A percentile compares a stretch with the other conserved stretches of the same genome.
phyloP scores from a whole-genome alignment of 2,797 vertebrate genomes.

The Fistularia tabacaria region DNA sequence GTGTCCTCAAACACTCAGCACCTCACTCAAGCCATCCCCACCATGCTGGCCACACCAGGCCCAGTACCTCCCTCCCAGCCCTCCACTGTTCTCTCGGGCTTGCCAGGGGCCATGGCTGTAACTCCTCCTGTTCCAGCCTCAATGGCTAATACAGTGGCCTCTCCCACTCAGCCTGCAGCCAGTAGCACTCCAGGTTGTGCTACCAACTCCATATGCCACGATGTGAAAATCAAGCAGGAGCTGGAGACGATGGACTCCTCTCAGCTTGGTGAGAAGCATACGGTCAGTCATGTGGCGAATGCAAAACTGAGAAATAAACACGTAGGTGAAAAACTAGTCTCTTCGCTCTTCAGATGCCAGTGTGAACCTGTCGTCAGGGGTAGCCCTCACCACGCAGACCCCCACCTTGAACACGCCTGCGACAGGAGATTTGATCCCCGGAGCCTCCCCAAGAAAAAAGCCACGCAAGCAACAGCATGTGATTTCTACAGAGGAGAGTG shows the following conservation, averaged over 20 bases:
- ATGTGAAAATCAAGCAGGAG: slow-evolving; percentile 94
- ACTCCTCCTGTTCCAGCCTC: slow-evolving; percentile 81
- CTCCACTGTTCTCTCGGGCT: slow-evolving; percentile 78
- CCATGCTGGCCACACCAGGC: slow-evolving; percentile 80
- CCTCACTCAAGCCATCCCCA: slow-evolving; percentile 83
- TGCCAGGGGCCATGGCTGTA: slow-evolving; percentile 81
- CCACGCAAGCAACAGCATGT: slow-evolving; percentile 98
- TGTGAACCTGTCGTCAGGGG: slow-evolving; percentile 75
- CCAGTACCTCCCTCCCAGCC: slow-evolving; percentile 88
- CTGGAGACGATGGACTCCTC: slow-evolving; percentile 86
- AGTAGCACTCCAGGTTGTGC: slow-evolving; percentile 83
- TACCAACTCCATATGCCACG: slow-evolving; percentile 78
- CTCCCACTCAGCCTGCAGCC: slow-evolving; percentile 82
- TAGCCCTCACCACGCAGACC: slow-evolving; percentile 69
- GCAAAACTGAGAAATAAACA: neutral
- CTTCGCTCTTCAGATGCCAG: slow-evolving; percentile 57
- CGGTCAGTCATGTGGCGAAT: neutral
- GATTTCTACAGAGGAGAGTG: slow-evolving; percentile 96
- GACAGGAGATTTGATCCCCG: slow-evolving; percentile 85
- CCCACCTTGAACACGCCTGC: slow-evolving; percentile 78
- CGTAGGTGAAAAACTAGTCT: neutral
- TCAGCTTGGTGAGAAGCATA: slow-evolving; percentile 61
- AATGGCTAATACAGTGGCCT: slow-evolving; percentile 83
- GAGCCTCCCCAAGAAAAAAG: slow-evolving; percentile 95
- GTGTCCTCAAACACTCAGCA: slow-evolving; percentile 83